Evolutionary conservation across 2,888 invertebrate species (phyloP).

Genomic region (Argyresthia goedartella): DNA sequence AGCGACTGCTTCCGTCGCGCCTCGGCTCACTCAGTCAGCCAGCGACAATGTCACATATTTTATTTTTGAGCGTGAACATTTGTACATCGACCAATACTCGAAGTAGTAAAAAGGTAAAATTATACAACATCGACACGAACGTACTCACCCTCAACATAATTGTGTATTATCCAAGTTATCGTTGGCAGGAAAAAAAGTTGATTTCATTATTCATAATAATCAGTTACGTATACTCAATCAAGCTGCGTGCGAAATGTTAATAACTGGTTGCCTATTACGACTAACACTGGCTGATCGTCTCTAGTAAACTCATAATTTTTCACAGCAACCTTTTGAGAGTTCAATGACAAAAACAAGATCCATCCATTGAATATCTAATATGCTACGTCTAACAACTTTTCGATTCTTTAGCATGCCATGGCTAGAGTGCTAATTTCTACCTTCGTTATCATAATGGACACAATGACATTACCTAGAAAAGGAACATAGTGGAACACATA

Average conservation of each 20-base stretch:
- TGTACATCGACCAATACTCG: not conserved
- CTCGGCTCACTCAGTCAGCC: constrained; percentile 16
- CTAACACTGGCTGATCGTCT: not conserved
- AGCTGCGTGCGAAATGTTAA: constrained; percentile 22
- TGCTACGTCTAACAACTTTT: too few relatives aligned
- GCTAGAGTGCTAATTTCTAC: not conserved
- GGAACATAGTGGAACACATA: not conserved
- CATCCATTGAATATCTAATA: not conserved
- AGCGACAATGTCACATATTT: not conserved
- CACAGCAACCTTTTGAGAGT: not conserved
- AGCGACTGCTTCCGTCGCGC: constrained; percentile 59
- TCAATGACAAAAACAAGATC: constrained; percentile 1
- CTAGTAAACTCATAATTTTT: not conserved
- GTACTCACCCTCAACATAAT: not conserved
- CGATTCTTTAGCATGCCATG: not conserved
- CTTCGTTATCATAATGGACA: too few relatives aligned
- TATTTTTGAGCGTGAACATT: not conserved
- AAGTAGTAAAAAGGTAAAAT: not conserved
- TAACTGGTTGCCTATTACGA: constrained; percentile 12
- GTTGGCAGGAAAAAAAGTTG: constrained; percentile 32
- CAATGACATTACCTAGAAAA: not conserved
- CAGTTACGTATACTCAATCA: constrained; percentile 19
- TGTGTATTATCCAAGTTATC: constrained; percentile 15
- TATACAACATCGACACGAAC: not conserved
- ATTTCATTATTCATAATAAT: constrained; percentile 23